Conservation (phyloP, 2,797 vertebrate species). For the Arremon brunneinucha region DNA sequence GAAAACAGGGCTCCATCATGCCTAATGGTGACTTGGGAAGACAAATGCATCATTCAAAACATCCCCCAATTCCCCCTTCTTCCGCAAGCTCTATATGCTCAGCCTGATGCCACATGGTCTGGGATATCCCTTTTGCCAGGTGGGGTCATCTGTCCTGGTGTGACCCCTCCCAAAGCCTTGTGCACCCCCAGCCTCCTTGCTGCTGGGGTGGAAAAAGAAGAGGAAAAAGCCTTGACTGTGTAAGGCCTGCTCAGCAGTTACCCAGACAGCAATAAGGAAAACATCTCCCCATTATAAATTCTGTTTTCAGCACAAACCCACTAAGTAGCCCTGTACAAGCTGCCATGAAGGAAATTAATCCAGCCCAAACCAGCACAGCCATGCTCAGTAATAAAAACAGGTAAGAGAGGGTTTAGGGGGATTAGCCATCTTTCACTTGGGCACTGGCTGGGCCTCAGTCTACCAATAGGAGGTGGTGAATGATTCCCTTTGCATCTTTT, state of each 20-base stretch:
- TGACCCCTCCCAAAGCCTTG: not conserved
- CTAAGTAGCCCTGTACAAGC: fast-evolving
- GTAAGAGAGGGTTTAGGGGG: not conserved
- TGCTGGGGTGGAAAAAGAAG: not conserved
- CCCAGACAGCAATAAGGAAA: not conserved
- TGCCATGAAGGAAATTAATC: not conserved
- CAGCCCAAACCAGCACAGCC: not conserved
- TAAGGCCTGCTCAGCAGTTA: not conserved
- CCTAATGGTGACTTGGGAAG: fast-evolving
- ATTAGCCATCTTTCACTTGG: not conserved
- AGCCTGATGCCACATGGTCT: not conserved
- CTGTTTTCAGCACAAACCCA: not conserved
- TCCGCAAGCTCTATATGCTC: not conserved
- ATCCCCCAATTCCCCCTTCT: not conserved
- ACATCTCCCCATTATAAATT: not conserved
- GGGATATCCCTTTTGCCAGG: not conserved
- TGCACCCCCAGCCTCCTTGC: not conserved
- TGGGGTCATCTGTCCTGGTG: not conserved
- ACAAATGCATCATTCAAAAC: not conserved
- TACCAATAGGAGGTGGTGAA: not conserved
- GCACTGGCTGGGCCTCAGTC: not conserved
- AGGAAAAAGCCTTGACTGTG: not conserved
- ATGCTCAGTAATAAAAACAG: not conserved
- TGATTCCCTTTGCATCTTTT: not conserved
- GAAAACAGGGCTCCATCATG: not conserved